Evolutionary conservation across 2,888 invertebrate species (phyloP).

Genomic region (Steromphala cineraria): DNA sequence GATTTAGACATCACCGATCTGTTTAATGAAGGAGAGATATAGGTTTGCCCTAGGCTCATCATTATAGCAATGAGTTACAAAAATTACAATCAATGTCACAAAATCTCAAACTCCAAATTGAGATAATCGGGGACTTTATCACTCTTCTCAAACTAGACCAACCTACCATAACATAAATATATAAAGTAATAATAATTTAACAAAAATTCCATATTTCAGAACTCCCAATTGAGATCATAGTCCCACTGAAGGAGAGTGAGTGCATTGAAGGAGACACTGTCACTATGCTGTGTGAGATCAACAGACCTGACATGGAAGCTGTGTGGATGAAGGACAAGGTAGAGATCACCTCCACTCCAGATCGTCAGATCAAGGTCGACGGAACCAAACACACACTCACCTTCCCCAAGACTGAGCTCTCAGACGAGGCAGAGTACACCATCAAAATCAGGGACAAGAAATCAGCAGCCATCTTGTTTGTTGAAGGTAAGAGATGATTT

Average conservation of each 20-base stretch:
- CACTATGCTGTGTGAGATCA: conserved; percentile 56
- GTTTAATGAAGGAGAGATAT: too few species aligned
- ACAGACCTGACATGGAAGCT: conserved; percentile 56
- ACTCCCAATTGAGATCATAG: conserved; percentile 91
- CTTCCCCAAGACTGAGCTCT: conserved; percentile 85
- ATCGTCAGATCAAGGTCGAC: conserved; percentile 88
- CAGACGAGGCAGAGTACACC: conserved; percentile 68
- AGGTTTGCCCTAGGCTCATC: too few species aligned
- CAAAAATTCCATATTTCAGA: conserved; percentile 75
- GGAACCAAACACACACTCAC: conserved; percentile 76
- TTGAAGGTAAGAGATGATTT: conserved; percentile 53
- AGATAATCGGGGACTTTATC: too few species aligned
- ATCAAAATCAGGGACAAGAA: conserved; percentile 49
- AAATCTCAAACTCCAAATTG: too few species aligned
- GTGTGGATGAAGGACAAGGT: conserved; percentile 58
- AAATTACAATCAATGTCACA: too few species aligned
- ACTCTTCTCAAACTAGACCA: too few species aligned
- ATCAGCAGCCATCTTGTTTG: conserved; percentile 63
- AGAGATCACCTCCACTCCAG: conserved; percentile 83
- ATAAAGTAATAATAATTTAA: too few species aligned
- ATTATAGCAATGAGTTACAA: too few species aligned
- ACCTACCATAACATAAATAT: too few species aligned
- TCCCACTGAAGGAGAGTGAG: conserved; percentile 85
- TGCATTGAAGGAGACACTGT: conserved; percentile 52
- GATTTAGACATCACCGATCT: too few species aligned